Conservation (phyloP, 1,140 invertebrate species). For the Pemphigus obesinymphae region DNA sequence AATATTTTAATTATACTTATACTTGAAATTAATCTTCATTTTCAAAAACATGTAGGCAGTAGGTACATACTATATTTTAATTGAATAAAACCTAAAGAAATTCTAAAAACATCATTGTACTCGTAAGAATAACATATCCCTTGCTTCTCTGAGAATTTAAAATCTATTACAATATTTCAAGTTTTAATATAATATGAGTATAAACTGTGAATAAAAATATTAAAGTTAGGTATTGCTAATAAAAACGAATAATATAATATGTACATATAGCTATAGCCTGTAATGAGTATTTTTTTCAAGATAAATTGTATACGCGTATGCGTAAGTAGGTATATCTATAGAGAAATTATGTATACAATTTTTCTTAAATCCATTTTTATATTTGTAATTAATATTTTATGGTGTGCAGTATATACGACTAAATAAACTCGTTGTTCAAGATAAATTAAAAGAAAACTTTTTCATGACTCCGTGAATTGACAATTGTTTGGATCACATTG, state of each 20-base stretch:
- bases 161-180: no score
- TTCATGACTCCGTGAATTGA: background rate
- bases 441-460: background rate
- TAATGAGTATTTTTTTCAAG: background rate
- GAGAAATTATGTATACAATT: background rate
- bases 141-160: no score
- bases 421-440: background rate
- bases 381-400: conserved; percentile 1
- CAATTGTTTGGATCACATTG: background rate
- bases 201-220: background rate
- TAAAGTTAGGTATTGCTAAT: background rate
- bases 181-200: no score
- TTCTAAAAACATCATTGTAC: no score
- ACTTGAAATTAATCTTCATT: no score
- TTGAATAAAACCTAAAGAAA: no score
- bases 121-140: no score
- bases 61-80: no score
- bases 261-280: no score
- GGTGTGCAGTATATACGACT: background rate
- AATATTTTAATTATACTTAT: no score
- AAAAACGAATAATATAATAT: background rate
- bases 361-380: background rate
- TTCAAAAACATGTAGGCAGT: no score
- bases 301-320: background rate
- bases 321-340: no score